A percentile compares a stretch with the other conserved stretches of the same genome.
These are phyloP conservation scores for Leptinotarsa defecta DNA, from an alignment of 1,140 invertebrate genomes.

Conservation along the genomic window DNA sequence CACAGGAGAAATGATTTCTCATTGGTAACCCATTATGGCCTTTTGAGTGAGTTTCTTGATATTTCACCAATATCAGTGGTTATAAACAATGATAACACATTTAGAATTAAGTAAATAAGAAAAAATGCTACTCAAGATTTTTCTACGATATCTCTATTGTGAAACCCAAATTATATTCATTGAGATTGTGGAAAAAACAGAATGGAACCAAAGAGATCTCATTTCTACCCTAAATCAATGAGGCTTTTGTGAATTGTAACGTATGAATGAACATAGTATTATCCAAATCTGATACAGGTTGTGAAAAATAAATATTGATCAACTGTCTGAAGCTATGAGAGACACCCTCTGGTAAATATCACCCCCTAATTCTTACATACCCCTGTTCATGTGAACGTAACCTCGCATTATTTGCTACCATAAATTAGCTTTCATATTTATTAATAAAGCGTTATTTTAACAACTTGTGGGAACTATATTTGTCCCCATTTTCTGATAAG, in stretches of 20 bases:
- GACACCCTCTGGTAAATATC: background rate
- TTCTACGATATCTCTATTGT: too few species aligned
- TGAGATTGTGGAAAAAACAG: too few species aligned
- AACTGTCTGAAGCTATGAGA: background rate
- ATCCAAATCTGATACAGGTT: background rate
- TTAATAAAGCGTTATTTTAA: constrained; percentile 24
- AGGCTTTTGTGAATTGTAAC: background rate
- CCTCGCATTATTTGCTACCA: constrained; percentile 22
- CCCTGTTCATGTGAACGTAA: constrained; percentile 16
- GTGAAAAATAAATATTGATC: background rate
- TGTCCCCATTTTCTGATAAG: constrained; percentile 22
- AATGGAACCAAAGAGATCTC: too few species aligned
- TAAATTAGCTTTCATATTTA: constrained; percentile 29
- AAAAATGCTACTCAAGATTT: too few species aligned
- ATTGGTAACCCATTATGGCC: too few species aligned
- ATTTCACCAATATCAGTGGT: too few species aligned
- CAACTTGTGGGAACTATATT: constrained; percentile 23
- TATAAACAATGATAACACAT: too few species aligned
- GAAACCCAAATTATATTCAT: too few species aligned
- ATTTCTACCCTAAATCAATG: background rate
- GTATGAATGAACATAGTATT: background rate
- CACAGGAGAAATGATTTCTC: too few species aligned
- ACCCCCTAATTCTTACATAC: constrained; percentile 12
- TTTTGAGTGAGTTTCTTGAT: too few species aligned
- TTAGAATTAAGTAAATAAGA: too few species aligned